Evolutionary conservation across 35 echinoderm and acorn worm genomes (phyloP).

Genomic region (Chiridota heheva): DNA sequence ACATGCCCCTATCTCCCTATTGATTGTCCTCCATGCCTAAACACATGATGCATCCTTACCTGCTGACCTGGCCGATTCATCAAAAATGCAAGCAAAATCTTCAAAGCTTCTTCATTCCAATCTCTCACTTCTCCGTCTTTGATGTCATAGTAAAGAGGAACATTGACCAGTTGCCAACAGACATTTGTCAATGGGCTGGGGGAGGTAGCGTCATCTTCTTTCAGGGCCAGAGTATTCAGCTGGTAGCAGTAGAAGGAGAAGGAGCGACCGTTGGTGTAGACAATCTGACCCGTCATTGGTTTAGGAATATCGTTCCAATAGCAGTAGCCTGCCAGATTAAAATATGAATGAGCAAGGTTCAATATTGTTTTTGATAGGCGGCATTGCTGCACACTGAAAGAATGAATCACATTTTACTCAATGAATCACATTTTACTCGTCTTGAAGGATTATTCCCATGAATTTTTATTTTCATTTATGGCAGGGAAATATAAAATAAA

Average conservation of each 20-base stretch:
- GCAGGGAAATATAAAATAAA: too few relatives aligned
- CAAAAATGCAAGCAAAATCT: slow-evolving; percentile 45
- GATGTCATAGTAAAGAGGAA: slow-evolving; percentile 37
- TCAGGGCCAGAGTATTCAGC: slow-evolving; percentile 42
- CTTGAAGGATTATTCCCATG: too few relatives aligned
- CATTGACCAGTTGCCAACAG: slow-evolving; percentile 9
- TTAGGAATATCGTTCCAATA: slow-evolving; percentile 26
- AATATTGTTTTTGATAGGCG: too few relatives aligned
- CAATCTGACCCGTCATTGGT: slow-evolving; percentile 35
- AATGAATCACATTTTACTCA: too few relatives aligned
- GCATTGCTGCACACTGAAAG: too few relatives aligned
- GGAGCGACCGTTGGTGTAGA: slow-evolving; percentile 43
- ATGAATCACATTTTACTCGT: too few relatives aligned
- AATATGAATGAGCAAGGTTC: too few relatives aligned
- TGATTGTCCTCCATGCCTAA: too few relatives aligned
- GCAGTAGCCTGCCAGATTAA: slow-evolving; percentile 15
- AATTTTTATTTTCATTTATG: too few relatives aligned
- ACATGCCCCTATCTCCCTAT: too few relatives aligned
- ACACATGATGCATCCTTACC: too few relatives aligned
- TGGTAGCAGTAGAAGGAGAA: slow-evolving; percentile 61
- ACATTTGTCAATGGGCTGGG: slow-evolving; percentile 30
- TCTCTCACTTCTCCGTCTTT: slow-evolving; percentile 36
- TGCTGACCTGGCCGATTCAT: too few relatives aligned
- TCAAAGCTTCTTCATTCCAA: slow-evolving; percentile 45
- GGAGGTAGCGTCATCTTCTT: neutral